Base-by-base conservation (phyloP, 53 echinoderm and acorn worm species). In the Crossaster papposus region DNA sequence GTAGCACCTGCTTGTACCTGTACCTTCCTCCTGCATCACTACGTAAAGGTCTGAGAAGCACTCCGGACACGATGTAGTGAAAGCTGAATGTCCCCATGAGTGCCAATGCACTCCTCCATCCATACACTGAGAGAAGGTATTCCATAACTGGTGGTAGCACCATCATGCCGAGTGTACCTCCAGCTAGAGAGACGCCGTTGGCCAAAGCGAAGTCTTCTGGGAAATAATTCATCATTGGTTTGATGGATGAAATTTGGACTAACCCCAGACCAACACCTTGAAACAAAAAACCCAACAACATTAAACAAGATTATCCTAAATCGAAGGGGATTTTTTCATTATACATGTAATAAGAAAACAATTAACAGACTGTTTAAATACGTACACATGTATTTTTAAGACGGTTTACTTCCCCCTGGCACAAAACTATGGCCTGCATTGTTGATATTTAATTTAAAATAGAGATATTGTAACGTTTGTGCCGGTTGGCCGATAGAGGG, bases 141-240 rank as follows among this genome's bases (percentile, higher is more conserved):
- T 87, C 87, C 36, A 55, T 36, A 30, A 62, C 26, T 0, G 77
- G 87, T 14, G 87, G 87, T 2, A 87, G 3, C 2, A 87, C 74
- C 85, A 85, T 85, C 74, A 85, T 85, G n/a, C 85, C 85, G 11
- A 85, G 22, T 22, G 73, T 32, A 5, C 85, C 85, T 54, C 85
- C 85, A 34, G 85, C 85, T 10, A 85, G 62, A 36, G 87, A 75
- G 4, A 17, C 10, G 18, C 87, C 87, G 58, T 87, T 87, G 17
- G 77, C 87, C 14, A 24, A 20, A 54, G 87, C 87, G 32, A 87
- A 87, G 30, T 87, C 38, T 0, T 76, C 77, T 0, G 87, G 87
- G 28, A 87, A 87, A 10, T 87, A 87, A 15, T 87, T 77, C 17
- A 36, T 5, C 0, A 87, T 4, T 14, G 87, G 76, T 38, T 77